These are phyloP conservation scores for Stenodema calcarata DNA, from an alignment of 2,888 invertebrate genomes.

Conservation along the genomic window DNA sequence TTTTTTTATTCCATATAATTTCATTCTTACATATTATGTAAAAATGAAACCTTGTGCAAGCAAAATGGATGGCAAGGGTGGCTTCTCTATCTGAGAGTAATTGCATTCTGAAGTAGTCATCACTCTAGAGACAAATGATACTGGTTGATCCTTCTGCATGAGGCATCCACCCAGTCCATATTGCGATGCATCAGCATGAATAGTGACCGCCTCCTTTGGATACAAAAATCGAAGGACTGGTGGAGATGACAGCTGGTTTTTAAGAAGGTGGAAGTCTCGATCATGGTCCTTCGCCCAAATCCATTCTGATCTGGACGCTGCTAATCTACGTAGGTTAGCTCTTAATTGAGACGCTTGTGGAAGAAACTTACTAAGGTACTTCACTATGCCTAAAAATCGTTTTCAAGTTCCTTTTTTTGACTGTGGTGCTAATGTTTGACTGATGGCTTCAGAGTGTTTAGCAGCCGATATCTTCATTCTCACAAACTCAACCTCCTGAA, in stretches of 20 bases:
- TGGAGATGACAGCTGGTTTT: neutral
- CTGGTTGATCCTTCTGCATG: conserved; percentile 58
- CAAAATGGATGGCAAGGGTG: conserved; percentile 59
- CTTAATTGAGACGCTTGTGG: neutral
- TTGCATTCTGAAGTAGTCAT: conserved; percentile 57
- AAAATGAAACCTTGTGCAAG: conserved; percentile 59
- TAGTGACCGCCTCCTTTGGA: neutral
- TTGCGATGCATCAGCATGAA: neutral
- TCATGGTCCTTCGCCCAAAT: neutral
- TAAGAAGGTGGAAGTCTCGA: neutral
- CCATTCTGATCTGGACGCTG: neutral
- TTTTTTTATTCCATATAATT: too few species aligned
- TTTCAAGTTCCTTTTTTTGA: neutral
- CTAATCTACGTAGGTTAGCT: neutral
- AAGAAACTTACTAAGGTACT: neutral
- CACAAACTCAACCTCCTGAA: conserved; percentile 3
- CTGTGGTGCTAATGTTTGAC: neutral
- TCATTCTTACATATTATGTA: too few species aligned
- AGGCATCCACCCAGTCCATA: conserved; percentile 58
- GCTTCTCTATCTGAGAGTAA: conserved; percentile 60
- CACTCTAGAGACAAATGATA: conserved; percentile 60
- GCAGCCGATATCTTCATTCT: conserved; percentile 1
- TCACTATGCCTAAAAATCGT: neutral
- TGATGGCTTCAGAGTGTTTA: neutral
- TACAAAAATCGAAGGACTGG: neutral